These are phyloP conservation scores for Danaus plexippus DNA, from an alignment of 1,140 invertebrate genomes.

Conservation along the genomic window DNA sequence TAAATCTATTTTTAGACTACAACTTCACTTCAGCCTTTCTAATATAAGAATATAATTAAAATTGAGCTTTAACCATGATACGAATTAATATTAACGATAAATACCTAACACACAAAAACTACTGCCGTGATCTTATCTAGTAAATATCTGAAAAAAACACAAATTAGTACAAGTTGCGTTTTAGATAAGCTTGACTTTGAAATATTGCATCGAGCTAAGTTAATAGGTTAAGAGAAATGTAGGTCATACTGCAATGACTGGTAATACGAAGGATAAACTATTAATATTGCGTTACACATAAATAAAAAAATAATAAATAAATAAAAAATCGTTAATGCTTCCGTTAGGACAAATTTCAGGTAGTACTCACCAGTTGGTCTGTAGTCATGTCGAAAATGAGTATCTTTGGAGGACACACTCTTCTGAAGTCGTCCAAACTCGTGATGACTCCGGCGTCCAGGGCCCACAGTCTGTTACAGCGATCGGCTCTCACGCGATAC, in stretches of 20 bases:
- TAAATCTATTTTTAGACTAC: too few species aligned
- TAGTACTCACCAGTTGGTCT: constrained; percentile 73
- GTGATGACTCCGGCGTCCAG: constrained; percentile 80
- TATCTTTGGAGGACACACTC: constrained; percentile 84
- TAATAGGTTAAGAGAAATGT: too few species aligned
- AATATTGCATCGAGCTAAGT: constrained; percentile 2
- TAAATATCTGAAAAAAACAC: too few species aligned
- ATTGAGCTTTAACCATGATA: too few species aligned
- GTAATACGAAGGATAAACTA: too few species aligned
- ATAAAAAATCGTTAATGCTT: background rate
- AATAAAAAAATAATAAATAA: constrained; percentile 4
- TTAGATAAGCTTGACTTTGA: background rate
- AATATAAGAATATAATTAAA: too few species aligned
- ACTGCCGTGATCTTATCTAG: too few species aligned
- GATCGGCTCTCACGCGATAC: constrained; percentile 80
- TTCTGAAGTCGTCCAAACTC: constrained; percentile 81
- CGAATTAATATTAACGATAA: too few species aligned
- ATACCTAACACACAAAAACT: too few species aligned
- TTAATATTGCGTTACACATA: background rate
- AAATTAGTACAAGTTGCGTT: too few species aligned
- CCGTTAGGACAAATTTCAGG: background rate
- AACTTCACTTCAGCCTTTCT: too few species aligned
- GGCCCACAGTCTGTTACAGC: constrained; percentile 84
- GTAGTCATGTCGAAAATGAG: constrained; percentile 84
- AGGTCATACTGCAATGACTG: background rate